These are phyloP conservation scores for Gouania willdenowi DNA, from an alignment of 2,797 vertebrate species.

Conservation along the genomic window DNA sequence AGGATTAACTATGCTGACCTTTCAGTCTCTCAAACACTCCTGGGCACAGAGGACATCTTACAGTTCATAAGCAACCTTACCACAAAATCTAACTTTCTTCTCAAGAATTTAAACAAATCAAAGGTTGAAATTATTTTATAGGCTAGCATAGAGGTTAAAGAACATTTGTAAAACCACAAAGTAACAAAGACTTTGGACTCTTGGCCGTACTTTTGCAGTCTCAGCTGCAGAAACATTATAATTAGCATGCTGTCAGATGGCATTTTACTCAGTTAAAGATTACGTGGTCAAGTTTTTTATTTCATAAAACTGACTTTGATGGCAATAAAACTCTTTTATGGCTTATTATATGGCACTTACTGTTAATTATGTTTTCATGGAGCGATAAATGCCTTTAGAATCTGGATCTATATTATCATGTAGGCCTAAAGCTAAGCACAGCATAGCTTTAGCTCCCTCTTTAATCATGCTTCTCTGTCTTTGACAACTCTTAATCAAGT, in stretches of 20 bases:
- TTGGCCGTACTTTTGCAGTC: slow-evolving; percentile 9
- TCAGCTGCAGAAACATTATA: slow-evolving; percentile 19
- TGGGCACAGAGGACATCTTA: neutral
- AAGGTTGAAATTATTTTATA: neutral
- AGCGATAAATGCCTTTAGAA: too few species aligned
- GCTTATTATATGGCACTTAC: too few species aligned
- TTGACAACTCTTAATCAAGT: too few species aligned
- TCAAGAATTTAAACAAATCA: neutral
- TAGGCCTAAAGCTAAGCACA: too few species aligned
- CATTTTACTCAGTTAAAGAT: too few species aligned
- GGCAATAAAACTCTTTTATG: too few species aligned
- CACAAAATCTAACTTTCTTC: neutral
- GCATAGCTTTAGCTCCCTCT: too few species aligned
- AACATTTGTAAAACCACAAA: slow-evolving; percentile 2
- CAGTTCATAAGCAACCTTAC: neutral
- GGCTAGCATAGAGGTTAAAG: neutral
- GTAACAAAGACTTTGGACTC: neutral
- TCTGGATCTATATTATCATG: too few species aligned
- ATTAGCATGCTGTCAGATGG: slow-evolving; percentile 59
- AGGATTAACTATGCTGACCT: neutral
- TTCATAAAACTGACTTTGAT: too few species aligned
- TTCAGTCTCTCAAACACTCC: neutral
- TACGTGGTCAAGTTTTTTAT: too few species aligned
- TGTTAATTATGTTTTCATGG: too few species aligned
- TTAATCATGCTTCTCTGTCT: too few species aligned